These are phyloP conservation scores for Rallus limicola DNA, from an alignment of 2,113 vertebrate genomes.

Conservation along the genomic window DNA sequence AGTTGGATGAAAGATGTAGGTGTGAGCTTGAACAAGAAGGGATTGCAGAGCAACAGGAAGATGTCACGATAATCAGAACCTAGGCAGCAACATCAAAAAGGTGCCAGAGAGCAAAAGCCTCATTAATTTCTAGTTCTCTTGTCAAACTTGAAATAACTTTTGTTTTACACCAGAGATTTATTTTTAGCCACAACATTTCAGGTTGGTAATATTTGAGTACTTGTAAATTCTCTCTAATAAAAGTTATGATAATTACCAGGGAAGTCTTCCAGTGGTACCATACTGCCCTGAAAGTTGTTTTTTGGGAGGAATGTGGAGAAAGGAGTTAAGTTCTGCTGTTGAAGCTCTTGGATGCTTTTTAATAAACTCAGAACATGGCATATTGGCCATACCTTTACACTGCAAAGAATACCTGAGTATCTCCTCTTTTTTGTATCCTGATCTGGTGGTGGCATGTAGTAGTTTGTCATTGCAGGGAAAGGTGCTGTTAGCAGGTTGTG, in stretches of 20 bases:
- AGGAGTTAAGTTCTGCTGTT: neutral
- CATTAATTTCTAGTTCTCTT: neutral
- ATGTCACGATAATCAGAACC: neutral
- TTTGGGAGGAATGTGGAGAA: neutral
- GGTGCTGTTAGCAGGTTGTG: rapidly evolving
- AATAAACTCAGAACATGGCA: neutral
- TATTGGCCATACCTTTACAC: neutral
- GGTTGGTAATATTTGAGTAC: neutral
- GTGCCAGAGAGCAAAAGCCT: neutral
- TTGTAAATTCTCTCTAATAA: neutral
- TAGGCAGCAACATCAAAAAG: too few species aligned
- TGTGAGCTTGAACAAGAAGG: neutral
- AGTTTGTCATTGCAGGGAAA: neutral
- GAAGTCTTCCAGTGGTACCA: neutral
- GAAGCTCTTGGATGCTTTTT: neutral
- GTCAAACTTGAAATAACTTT: neutral
- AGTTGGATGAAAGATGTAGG: neutral
- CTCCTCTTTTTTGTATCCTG: neutral
- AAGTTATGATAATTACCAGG: neutral
- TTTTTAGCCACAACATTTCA: neutral
- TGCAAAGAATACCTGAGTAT: neutral
- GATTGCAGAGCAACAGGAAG: neutral
- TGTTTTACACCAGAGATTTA: neutral
- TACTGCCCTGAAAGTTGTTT: neutral
- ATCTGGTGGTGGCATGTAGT: neutral